Base-by-base conservation (phyloP, 2,888 invertebrate genomes). In the Cephonodes hylas region DNA sequence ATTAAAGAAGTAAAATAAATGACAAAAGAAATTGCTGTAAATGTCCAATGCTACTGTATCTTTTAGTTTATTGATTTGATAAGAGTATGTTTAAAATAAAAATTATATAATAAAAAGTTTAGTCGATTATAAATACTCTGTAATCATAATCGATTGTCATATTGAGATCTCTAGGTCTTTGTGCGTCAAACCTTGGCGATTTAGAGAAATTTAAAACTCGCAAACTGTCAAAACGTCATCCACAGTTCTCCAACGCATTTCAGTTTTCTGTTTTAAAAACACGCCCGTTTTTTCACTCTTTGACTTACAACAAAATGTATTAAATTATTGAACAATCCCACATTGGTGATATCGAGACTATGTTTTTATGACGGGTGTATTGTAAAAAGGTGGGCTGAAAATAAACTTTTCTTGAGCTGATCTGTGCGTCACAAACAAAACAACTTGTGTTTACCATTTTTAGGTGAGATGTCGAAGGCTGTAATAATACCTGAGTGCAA, bases 371-470 rank as follows among this genome's bases (percentile, higher is more conserved):
- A 89, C 84, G 75, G 76, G 70, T 65, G 69, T 65, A 65, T 65
- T 58, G 23, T 63, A 70, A 78, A 85, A 38, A 20, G 83, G 86
- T 86, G 75, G 79, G 82, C 75, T 84, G 83, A 85, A 89, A 91
- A 88, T 89, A 89, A 87, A 87, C 82, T 83, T 69, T 70, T 70
- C 15, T 38, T 57, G 69, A 67, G 65, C 70, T 76, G 67, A 67
- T 69, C 76, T 82, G 76, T 89, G 88, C 89, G 89, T 91, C 90
- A 89, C 83, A 88, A 88, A 86, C 89, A 90, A 87, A 88, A 86
- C 83, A 85, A 64, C 68, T 76, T 82, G 83, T 90, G 86, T 89
- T 88, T 89, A 88, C 81, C 73, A 83, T 85, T 88, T 88, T 79
- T 76, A 77, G 74, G 71, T 79, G 76, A 75, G 68, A 92, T 92